Percentiles rank a stretch among this genome's conserved stretches.
These are phyloP conservation scores for Takifugu rubripes DNA, from an alignment of 2,797 vertebrate genomes.

Conservation along the genomic window DNA sequence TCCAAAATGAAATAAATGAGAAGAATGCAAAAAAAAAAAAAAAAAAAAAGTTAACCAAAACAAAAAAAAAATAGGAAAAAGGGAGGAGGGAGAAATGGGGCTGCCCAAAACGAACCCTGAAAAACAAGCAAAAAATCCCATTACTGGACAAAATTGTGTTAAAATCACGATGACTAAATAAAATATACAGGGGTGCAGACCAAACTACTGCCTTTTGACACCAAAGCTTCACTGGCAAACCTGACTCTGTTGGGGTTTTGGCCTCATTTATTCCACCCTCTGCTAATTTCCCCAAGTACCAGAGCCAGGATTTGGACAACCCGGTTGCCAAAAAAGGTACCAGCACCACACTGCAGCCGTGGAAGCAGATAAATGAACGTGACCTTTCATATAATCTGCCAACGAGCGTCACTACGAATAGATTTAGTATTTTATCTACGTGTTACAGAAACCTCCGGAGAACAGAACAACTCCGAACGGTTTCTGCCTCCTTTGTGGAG, in stretches of 20 bases:
- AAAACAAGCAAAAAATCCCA: slow-evolving; percentile 15
- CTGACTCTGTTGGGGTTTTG: no score
- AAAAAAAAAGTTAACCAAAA: slow-evolving; percentile 20
- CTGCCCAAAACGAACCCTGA: slow-evolving; percentile 40
- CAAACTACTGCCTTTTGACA: background rate
- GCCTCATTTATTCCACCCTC: no score
- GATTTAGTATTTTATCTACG: no score
- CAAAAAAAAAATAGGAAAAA: slow-evolving; percentile 45
- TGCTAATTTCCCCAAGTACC: no score
- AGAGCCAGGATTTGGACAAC: no score
- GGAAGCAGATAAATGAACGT: no score
- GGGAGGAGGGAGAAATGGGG: slow-evolving; percentile 39
- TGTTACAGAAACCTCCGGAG: no score
- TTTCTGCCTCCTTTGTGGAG: background rate
- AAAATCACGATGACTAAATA: background rate
- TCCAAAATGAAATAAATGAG: slow-evolving; percentile 17
- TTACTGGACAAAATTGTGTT: background rate
- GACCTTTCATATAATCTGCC: no score
- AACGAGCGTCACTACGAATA: no score
- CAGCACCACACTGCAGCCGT: no score
- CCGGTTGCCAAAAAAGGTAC: no score
- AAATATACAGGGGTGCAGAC: background rate
- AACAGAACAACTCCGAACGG: no score
- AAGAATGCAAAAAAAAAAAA: slow-evolving; percentile 8
- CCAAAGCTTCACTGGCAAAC: background rate